Evolutionary conservation across 2,888 invertebrate species (phyloP).

Genomic region (Euzophera pinguis): DNA sequence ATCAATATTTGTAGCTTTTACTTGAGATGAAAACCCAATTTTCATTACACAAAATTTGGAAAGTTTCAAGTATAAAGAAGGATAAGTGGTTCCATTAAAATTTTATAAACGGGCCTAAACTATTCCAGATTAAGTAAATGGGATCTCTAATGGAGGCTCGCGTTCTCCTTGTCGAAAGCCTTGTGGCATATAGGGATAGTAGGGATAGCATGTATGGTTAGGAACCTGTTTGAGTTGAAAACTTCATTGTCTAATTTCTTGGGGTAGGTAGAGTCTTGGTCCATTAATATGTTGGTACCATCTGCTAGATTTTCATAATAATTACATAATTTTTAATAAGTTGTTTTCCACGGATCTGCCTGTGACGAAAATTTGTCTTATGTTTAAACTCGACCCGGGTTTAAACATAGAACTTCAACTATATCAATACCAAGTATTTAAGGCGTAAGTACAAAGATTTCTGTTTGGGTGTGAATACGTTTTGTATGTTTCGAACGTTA

Average conservation of each 20-base stretch:
- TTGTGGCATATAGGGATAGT: constrained; percentile 10
- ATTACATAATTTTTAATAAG: too few relatives aligned
- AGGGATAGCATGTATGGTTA: neutral
- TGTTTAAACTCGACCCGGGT: too few relatives aligned
- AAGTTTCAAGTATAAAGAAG: constrained; percentile 19
- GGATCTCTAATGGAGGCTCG: constrained; percentile 44
- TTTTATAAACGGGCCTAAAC: constrained; percentile 40
- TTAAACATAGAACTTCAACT: too few relatives aligned
- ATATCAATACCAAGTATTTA: too few relatives aligned
- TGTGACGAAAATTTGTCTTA: too few relatives aligned
- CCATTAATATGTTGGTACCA: too few relatives aligned
- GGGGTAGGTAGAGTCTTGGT: too few relatives aligned
- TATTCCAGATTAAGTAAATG: constrained; percentile 48
- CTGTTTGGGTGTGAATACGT: too few relatives aligned
- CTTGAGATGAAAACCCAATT: neutral
- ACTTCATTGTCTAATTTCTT: neutral
- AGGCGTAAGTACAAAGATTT: too few relatives aligned
- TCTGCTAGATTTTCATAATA: too few relatives aligned
- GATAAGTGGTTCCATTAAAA: constrained; percentile 33
- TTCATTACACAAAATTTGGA: neutral
- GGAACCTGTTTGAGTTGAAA: neutral
- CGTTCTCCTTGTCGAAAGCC: constrained; percentile 37
- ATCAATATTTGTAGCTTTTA: neutral
- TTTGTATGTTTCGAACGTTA: too few relatives aligned
- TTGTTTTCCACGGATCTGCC: too few relatives aligned